A percentile compares a stretch with the other conserved stretches of the same genome.
phyloP scores from a whole-genome alignment of 2,113 vertebrate species.

The Lutjanus erythropterus region DNA sequence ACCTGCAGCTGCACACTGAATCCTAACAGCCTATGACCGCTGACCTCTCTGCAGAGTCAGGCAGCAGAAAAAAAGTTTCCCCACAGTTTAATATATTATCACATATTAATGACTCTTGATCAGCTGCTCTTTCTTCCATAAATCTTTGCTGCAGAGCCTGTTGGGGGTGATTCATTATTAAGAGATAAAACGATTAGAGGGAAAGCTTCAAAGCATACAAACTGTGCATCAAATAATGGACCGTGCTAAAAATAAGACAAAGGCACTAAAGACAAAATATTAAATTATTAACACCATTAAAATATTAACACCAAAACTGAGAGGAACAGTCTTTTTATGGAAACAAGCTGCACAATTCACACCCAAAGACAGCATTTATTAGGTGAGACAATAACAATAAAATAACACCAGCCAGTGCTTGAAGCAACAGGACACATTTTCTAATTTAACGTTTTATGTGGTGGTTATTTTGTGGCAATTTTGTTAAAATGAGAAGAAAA shows the following conservation, averaged over 20 bases:
- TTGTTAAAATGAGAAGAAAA: background rate
- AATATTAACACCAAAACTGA: background rate
- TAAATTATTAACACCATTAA: background rate
- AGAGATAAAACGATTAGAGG: background rate
- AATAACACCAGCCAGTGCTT: background rate
- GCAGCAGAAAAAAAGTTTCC: background rate
- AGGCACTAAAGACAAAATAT: background rate
- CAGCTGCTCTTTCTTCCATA: background rate
- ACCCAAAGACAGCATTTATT: background rate
- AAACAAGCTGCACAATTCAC: background rate
- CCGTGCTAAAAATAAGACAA: background rate
- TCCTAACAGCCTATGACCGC: background rate
- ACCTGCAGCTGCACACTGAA: background rate
- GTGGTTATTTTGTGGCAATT: no score
- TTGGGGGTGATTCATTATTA: background rate
- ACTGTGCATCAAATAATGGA: no score
- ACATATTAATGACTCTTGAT: background rate
- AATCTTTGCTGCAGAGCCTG: background rate
- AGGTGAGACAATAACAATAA: background rate
- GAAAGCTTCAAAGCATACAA: background rate
- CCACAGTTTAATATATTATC: background rate
- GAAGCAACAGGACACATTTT: background rate
- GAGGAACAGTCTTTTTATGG: background rate
- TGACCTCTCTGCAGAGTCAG: background rate
- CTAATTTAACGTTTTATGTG: background rate